Base-by-base conservation (phyloP, 64 coral and sea anemone genomes). In the Hydrozoanthus tunicans region DNA sequence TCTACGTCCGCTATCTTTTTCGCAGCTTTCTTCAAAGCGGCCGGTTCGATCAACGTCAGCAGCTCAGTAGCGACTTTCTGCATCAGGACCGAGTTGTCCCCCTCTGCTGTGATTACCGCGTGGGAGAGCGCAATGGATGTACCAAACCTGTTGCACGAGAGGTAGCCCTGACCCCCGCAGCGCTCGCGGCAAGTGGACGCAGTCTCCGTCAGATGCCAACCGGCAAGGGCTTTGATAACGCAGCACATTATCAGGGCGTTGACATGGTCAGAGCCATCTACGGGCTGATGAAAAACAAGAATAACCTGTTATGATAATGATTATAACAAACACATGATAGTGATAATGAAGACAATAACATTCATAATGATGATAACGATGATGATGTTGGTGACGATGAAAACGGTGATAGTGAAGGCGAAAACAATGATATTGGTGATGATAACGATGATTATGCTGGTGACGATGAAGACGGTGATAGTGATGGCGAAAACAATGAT, bases 31-130 rank as follows among this genome's bases (percentile, higher is more conserved):
- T 92, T 76, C 27, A 91, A 9, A 4, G 79, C 54, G 3, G 59
- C 76, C 12, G 95, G 92, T 8, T 97, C 91, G 51, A 97, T 91
- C 15, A 97, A 56, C 89, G 86, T 91, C 1, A 97, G 76, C 56
- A 85, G 86, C 52, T 97, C 95, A 7, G 93, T 97, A 27, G 95
- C 92, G 6, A 97, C 95, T 52, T 97, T 97, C 90, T 97, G 95
- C 95, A 97, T 97, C 43, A 97, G 63, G 60, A 97, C 95, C 6
- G 92, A 80, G 79, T 97, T 97, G 78, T 97, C 95, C 6, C 95
- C 95, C 76, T 97, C 95, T 32, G 95, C 95, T 56, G 95, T 97
- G 82, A 97, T 97, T 15, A 89, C 92, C 24, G 95, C 95, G 77
- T 97, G 95, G 5, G 95, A 90, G 24, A 91, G 84, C 15, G 89